Base-by-base conservation (phyloP, 2,113 vertebrate genomes). In the Seriola aureovittata region DNA sequence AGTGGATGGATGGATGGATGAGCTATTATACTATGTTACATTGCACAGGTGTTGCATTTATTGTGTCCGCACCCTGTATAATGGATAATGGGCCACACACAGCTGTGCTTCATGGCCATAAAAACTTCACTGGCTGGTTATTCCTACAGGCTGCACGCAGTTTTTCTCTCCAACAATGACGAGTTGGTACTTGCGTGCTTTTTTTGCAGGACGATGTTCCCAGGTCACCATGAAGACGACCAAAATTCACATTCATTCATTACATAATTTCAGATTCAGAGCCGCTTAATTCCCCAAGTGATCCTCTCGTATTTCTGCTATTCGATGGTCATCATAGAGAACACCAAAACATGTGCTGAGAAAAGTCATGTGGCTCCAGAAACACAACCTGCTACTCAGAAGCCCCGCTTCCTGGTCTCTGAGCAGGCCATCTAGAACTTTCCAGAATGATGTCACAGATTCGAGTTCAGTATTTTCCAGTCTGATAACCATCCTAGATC, bases 11-110 rank as follows among this genome's bases (percentile, higher is more conserved):
- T 64, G 34, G 34, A 29, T 29, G 29, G 29, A 2, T 29, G 29
- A 29, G 29, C 29, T 29, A 29, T 29, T 29, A 29, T 29, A 29
- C 29, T 29, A 29, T 29, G 73, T 16, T 70, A 12, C 59, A 44
- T 29, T 63, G 36, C 25, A 7, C 57, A 75, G 70, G 65, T 84
- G 87, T 52, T 67, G 36, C 62, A 80, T 71, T 81, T 74, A 11
- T 70, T 75, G 32, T 71, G 44, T 50, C 62, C 10, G 59, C 29
- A 55, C 58, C 50, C 72, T 36, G n/a, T 23, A 4, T 48, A 50
- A 60, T 17, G 3, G 21, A 7, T 68, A 58, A 55, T 2, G 38
- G 50, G 46, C 17, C 44, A 0, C 29, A 34, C 75, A 59, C 79
- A 72, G 57, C 82, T 85, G 68, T 54, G 65, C 3, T 64, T 32